Evolutionary conservation across 1,140 invertebrate species (phyloP), one percentile per base, ranked within the genome.

Genomic region (Apis laboriosa): DNA sequence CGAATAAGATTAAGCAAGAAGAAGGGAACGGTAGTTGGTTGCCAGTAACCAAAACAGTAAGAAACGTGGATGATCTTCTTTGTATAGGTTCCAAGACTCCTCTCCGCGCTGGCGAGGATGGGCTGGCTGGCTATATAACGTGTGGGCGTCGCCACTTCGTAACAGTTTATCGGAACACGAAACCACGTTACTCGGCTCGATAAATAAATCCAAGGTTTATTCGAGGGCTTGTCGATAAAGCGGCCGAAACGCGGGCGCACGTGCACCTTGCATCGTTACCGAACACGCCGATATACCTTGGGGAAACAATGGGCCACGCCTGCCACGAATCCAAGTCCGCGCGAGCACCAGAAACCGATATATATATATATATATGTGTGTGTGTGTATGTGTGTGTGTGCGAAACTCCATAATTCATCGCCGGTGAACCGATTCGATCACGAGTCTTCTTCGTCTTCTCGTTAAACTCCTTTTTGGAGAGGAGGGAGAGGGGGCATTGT

Each of bases 131-230:
- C 2, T 43, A 43, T 43, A 43, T 43, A 43, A 60, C 71, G 71
- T 87, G 71, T 87, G 71, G 86, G 86, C 83, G 86, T 68, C 61
- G 75, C 71, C 71, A 77, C 82, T 86, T 85, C 78, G 86, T 86
- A 85, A 85, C 77, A 78, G 81, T 88, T 90, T 89, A 88, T 90
- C 88, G 81, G 43, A 77, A 89, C 84, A 87, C 88, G 79, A 80
- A 86, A 89, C 75, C 83, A 64, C 80, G 76, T 85, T 87, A 78
- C 73, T 76, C 64, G 76, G 43, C 72, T 77, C 81, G 88, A 88
- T 88, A 89, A 90, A 88, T 85, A 86, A 88, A 90, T 90, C 67
- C 74, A 49, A 75, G 78, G 76, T 89, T 88, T 79, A 80, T 87
- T 88, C 75, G 68, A 43, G 34, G 79, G 68, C 77, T 63, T 24